Conservation (phyloP, 2,113 vertebrate species). For the Sardina pilchardus region DNA sequence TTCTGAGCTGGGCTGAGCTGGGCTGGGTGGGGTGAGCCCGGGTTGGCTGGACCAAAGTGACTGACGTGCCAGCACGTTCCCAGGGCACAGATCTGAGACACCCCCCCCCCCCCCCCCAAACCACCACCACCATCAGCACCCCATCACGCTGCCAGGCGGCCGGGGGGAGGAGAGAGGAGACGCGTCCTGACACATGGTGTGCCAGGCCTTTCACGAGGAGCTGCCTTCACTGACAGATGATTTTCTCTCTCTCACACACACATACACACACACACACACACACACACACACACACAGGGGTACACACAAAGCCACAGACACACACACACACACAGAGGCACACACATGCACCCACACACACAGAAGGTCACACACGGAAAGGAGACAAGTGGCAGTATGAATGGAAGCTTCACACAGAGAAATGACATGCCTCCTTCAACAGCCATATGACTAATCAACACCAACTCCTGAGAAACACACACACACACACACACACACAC, state of each 20-base stretch:
- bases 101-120: no score
- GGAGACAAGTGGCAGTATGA: no score
- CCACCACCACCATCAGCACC: no score
- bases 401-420: no score
- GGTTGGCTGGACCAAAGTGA: neutral
- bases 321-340: neutral
- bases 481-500: conserved; percentile 46
- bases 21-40: neutral
- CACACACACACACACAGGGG: neutral
- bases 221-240: neutral
- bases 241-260: neutral
- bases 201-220: neutral
- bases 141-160: neutral
- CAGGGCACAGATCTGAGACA: no score
- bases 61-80: neutral
- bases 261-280: neutral
- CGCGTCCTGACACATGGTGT: neutral
- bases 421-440: neutral
- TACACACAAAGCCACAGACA: neutral
- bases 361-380: neutral
- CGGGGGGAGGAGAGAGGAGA: neutral
- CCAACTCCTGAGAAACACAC: conserved; percentile 35
- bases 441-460: conserved; percentile 23
- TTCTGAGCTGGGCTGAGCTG: neutral
- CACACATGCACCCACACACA: neutral